Evolutionary conservation across 2,888 invertebrate species (phyloP).

Genomic region (Folsomia manolachei): DNA sequence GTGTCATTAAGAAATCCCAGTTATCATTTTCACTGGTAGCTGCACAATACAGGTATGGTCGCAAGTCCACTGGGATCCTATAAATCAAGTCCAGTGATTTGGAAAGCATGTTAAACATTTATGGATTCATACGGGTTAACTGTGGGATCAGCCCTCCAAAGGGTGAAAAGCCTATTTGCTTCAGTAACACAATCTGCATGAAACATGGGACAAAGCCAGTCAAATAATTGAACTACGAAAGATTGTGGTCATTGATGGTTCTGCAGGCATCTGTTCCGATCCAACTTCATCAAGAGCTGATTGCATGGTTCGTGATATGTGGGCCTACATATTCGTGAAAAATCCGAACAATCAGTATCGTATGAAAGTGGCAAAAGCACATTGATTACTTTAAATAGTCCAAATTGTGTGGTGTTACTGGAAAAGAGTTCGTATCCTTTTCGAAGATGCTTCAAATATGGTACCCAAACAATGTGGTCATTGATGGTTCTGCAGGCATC

Average conservation of each 20-base stretch:
- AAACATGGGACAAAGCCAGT: constrained; percentile 21
- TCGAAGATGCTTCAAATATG: constrained; percentile 24
- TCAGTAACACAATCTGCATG: constrained; percentile 1
- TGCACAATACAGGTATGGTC: constrained; percentile 13
- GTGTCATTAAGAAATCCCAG: not conserved
- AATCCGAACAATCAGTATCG: not conserved
- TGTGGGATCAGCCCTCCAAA: not conserved
- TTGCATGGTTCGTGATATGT: not conserved
- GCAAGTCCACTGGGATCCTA: constrained; percentile 21
- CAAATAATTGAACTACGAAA: constrained; percentile 14
- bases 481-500: not conserved
- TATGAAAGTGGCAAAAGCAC: too few relatives aligned
- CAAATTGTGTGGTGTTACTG: not conserved
- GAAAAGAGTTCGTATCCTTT: constrained; percentile 6
- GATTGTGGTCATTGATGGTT: constrained; percentile 6
- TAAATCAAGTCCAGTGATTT: not conserved
- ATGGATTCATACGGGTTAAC: constrained; percentile 13
- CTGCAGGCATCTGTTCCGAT: not conserved
- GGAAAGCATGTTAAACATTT: not conserved
- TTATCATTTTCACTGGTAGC: not conserved
- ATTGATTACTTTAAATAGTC: too few relatives aligned
- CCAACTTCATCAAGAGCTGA: not conserved
- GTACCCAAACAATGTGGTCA: constrained; percentile 7
- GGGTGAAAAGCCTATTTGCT: not conserved
- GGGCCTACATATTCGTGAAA: not conserved